These are phyloP conservation scores for Spialia ferax DNA, from an alignment of 2,888 invertebrate species.

Conservation along the genomic window DNA sequence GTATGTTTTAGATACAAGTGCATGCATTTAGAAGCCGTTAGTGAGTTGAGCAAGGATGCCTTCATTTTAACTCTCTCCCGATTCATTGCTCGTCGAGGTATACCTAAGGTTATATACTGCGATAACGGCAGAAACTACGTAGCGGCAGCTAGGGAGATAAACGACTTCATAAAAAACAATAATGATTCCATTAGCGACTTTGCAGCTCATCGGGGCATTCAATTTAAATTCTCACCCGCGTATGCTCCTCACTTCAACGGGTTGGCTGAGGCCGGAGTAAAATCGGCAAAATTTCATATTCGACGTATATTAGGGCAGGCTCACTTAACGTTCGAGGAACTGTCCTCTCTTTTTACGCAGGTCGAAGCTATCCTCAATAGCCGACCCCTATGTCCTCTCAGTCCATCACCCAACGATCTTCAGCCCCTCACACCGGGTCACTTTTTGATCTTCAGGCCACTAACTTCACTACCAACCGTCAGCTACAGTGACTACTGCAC, in stretches of 20 bases:
- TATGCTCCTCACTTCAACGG: constrained; percentile 23
- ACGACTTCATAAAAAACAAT: neutral
- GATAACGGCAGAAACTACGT: constrained; percentile 5
- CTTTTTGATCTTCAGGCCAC: constrained; percentile 15
- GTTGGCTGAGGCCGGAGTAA: constrained; percentile 10
- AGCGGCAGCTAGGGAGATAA: constrained; percentile 7
- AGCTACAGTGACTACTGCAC: neutral
- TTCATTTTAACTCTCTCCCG: constrained; percentile 1
- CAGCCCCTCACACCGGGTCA: constrained; percentile 15
- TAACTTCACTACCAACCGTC: constrained; percentile 1
- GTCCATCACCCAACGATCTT: constrained; percentile 9
- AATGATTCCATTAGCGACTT: constrained; percentile 1
- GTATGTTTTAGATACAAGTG: constrained; percentile 2
- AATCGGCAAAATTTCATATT: constrained; percentile 17
- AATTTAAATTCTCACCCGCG: constrained; percentile 17
- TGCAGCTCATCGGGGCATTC: constrained; percentile 2
- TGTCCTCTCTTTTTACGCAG: constrained; percentile 15
- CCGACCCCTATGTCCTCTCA: constrained; percentile 21
- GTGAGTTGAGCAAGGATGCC: constrained; percentile 3
- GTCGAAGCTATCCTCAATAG: constrained; percentile 23
- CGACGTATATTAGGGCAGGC: constrained; percentile 13
- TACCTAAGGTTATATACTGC: constrained; percentile 5
- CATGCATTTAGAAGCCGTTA: constrained; percentile 10
- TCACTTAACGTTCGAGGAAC: constrained; percentile 19
- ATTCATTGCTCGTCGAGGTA: constrained; percentile 4